phyloP scores from a whole-genome alignment of 2,797 vertebrate genomes.

The Poecilia picta region DNA sequence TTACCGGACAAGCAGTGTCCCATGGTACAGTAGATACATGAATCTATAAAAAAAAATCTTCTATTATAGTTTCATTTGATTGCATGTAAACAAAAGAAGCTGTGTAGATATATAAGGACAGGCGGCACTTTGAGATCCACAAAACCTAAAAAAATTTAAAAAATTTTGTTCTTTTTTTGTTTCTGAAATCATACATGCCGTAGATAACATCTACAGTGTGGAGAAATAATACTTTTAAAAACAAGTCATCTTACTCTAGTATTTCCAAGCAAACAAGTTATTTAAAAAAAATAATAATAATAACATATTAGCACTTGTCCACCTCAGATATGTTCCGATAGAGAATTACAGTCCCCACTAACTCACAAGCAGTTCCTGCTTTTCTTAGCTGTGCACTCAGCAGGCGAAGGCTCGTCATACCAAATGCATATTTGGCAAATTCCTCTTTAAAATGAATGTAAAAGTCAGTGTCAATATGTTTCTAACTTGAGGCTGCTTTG shows the following conservation, averaged over 20 bases:
- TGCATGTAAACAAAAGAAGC: constrained; percentile 87
- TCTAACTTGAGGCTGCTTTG: constrained; percentile 73
- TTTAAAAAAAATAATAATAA: constrained; percentile 49
- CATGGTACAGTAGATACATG: constrained; percentile 68
- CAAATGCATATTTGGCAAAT: constrained; percentile 75
- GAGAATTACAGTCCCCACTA: constrained; percentile 69
- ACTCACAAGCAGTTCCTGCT: constrained; percentile 84
- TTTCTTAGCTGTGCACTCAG: constrained; percentile 90
- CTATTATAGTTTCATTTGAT: constrained; percentile 90
- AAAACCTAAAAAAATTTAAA: not conserved
- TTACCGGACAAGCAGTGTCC: constrained; percentile 68
- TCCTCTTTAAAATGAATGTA: constrained; percentile 81
- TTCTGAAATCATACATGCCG: constrained; percentile 49
- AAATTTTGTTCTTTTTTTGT: constrained; percentile 33
- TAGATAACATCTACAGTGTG: constrained; percentile 73
- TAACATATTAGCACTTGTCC: constrained; percentile 70
- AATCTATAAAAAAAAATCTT: constrained; percentile 57
- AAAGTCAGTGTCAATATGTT: constrained; percentile 61
- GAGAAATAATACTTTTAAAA: constrained; percentile 69
- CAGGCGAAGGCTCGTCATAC: constrained; percentile 86
- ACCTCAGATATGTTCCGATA: constrained; percentile 76
- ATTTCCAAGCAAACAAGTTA: constrained; percentile 65
- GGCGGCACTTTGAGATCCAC: constrained; percentile 81
- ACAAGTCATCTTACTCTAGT: constrained; percentile 68
- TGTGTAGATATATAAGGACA: constrained; percentile 72